These are phyloP conservation scores for Dendroctonus valens DNA, from an alignment of 1,140 invertebrate species.

Conservation along the genomic window DNA sequence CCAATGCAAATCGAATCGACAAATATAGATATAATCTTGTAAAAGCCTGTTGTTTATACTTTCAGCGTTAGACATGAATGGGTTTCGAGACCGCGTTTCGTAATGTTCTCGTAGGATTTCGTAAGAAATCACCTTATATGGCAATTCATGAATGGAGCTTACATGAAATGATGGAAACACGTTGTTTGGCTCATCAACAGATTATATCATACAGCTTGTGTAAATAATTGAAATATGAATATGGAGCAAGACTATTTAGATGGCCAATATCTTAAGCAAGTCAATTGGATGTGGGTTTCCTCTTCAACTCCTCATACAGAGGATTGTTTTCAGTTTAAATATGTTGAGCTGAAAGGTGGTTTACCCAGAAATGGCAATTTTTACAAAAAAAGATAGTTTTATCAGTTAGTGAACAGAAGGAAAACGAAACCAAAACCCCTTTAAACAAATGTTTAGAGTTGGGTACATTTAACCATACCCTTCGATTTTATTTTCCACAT, in stretches of 20 bases:
- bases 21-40: constrained; percentile 29
- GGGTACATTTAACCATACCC: no score
- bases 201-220: not conserved
- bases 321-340: not conserved
- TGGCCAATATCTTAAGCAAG: not conserved
- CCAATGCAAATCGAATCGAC: constrained; percentile 23
- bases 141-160: constrained; percentile 14
- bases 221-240: not conserved
- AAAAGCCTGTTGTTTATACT: constrained; percentile 23
- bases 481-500: no score
- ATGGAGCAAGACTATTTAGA: not conserved
- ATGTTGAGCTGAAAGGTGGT: no score
- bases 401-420: no score
- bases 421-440: no score
- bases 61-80: constrained; percentile 27
- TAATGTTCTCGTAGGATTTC: constrained; percentile 24
- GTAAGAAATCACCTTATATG: constrained; percentile 26
- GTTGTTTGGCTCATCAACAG: not conserved
- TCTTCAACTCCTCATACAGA: not conserved
- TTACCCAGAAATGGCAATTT: no score
- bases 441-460: no score
- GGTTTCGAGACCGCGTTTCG: constrained; percentile 16
- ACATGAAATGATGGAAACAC: not conserved
- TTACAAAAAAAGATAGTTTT: no score
- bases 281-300: not conserved